phyloP scores from a whole-genome alignment of 53 echinoderm and acorn worm species.

The Pentamera pediparva region DNA sequence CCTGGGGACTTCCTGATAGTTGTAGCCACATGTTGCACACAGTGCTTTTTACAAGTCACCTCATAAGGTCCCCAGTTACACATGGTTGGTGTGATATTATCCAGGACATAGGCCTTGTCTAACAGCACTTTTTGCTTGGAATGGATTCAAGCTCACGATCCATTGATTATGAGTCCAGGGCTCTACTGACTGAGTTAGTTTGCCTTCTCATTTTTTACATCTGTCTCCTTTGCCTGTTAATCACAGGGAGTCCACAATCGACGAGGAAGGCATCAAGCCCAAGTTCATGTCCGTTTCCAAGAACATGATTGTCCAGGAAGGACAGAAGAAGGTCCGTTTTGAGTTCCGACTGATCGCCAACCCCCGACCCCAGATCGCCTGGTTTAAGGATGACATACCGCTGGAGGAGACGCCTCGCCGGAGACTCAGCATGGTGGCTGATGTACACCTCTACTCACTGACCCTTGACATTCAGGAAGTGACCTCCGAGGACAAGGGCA shows the following conservation, averaged over 20 bases:
- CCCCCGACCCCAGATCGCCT: conserved; percentile 78
- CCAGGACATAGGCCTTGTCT: too few species aligned
- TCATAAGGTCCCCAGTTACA: too few species aligned
- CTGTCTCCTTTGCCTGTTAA: too few species aligned
- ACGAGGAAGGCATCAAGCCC: conserved; percentile 94
- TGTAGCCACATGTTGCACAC: too few species aligned
- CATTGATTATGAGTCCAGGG: too few species aligned
- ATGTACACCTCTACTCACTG: conserved; percentile 87
- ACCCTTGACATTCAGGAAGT: conserved; percentile 73
- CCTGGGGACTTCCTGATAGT: too few species aligned
- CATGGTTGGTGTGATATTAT: too few species aligned
- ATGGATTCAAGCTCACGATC: too few species aligned
- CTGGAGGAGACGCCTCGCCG: conserved; percentile 71
- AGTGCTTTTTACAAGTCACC: too few species aligned
- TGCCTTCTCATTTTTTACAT: too few species aligned
- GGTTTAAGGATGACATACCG: conserved; percentile 81
- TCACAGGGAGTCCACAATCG: conserved; percentile 86
- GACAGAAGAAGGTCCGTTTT: conserved; percentile 62
- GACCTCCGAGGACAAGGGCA: conserved; percentile 67
- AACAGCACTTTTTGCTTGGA: too few species aligned
- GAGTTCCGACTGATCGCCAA: conserved; percentile 97
- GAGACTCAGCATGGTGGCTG: conserved; percentile 86
- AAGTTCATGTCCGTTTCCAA: conserved; percentile 91
- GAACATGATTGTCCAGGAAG: conserved; percentile 58
- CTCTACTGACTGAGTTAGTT: too few species aligned